Conservation (phyloP, 1,140 invertebrate species). For the Plodia interpunctella region DNA sequence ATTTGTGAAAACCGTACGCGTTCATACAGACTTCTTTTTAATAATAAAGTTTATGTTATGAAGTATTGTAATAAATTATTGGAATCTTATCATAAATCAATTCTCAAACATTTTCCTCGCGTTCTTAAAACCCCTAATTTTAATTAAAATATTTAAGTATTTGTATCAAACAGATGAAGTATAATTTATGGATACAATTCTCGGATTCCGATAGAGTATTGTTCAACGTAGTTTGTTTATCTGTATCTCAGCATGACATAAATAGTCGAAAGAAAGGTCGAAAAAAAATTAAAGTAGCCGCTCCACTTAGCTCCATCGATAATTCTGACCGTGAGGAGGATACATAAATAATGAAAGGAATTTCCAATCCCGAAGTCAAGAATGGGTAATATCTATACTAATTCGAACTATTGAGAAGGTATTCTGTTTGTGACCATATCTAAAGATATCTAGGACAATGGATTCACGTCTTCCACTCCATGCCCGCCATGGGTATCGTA, state of each 20-base stretch:
- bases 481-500: no score
- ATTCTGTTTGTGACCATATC: no score
- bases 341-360: conserved; percentile 23
- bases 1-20: no score
- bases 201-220: background rate
- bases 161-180: background rate
- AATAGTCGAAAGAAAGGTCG: conserved; percentile 8
- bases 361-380: conserved; percentile 22
- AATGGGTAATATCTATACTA: conserved; percentile 16
- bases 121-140: background rate
- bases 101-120: no score
- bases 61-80: background rate
- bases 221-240: conserved; percentile 5
- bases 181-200: conserved; percentile 9
- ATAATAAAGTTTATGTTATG: no score
- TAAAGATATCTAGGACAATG: no score
- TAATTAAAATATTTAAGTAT: conserved; percentile 1
- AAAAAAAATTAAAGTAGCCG: conserved; percentile 23
- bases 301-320: conserved; percentile 30
- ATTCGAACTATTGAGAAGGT: background rate
- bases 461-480: no score
- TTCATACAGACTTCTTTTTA: no score
- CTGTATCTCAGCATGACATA: conserved; percentile 10
- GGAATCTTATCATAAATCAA: no score
- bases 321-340: conserved; percentile 21